Percentiles rank a stretch among this genome's conserved stretches.
phyloP scores from a whole-genome alignment of 2,797 vertebrate species.

The Clangula hyemalis region DNA sequence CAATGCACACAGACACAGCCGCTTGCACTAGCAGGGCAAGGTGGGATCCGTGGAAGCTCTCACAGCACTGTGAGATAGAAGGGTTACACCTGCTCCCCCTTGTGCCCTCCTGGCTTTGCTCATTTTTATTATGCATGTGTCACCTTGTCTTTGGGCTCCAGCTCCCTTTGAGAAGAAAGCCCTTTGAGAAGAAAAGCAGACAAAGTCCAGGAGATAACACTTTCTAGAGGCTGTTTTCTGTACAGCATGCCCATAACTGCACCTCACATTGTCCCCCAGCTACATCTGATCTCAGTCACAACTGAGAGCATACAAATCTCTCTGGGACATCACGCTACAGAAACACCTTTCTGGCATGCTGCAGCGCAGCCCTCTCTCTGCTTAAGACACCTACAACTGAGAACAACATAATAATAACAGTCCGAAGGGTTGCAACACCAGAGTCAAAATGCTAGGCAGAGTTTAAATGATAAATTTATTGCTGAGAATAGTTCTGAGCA shows the following conservation, averaged over 20 bases:
- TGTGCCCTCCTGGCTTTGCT: background rate
- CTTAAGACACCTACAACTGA: background rate
- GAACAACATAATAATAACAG: background rate
- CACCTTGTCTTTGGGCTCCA: background rate
- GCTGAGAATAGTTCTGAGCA: background rate
- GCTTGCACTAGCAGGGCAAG: background rate
- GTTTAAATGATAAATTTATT: background rate
- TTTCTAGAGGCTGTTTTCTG: background rate
- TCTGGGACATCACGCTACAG: background rate
- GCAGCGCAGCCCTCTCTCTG: background rate
- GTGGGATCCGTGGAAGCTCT: background rate
- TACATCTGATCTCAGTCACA: background rate
- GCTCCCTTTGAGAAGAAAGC: background rate
- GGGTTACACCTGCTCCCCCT: background rate
- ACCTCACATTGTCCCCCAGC: accelerated
- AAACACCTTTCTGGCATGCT: background rate
- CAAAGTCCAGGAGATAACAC: background rate
- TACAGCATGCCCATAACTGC: background rate
- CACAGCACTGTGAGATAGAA: background rate
- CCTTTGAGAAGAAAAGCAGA: background rate
- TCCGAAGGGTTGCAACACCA: background rate
- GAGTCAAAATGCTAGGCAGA: background rate
- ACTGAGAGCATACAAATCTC: accelerated
- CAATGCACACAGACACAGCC: background rate
- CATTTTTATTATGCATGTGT: accelerated